Evolutionary conservation across 2,113 vertebrate genomes (phyloP).

Genomic region (Aegithalos caudatus): DNA sequence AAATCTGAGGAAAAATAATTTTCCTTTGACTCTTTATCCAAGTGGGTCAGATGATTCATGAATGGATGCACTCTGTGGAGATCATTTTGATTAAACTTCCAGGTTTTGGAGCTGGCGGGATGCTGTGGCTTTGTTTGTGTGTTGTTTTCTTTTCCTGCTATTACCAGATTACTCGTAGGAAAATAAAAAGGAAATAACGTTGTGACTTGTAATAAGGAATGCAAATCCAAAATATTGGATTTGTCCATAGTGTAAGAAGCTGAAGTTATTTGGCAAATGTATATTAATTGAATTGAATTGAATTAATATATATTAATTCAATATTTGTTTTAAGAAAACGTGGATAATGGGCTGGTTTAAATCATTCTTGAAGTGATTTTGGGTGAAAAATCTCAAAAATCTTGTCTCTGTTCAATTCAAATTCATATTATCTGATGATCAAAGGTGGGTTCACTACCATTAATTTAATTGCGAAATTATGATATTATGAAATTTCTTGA

Average conservation of each 20-base stretch:
- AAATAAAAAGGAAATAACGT: not conserved
- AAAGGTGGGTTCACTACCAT: not conserved
- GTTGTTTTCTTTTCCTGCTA: not conserved
- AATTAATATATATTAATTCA: not conserved
- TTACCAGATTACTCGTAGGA: not conserved
- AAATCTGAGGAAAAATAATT: not conserved
- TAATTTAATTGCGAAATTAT: not conserved
- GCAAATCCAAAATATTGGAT: not conserved
- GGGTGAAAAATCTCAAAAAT: not conserved
- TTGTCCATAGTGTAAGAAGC: not conserved
- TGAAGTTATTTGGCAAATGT: not conserved
- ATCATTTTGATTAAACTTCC: not conserved
- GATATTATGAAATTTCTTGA: not conserved
- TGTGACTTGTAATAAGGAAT: not conserved
- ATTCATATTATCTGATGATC: not conserved
- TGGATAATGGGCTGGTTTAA: not conserved
- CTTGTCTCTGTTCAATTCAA: not conserved
- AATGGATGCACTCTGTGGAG: not conserved
- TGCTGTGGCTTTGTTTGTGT: not conserved
- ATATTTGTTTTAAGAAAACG: not conserved
- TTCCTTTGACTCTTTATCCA: not conserved
- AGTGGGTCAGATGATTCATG: not conserved
- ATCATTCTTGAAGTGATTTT: not conserved
- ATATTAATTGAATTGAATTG: no score
- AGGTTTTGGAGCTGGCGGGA: fast-evolving